Evolutionary conservation across 2,797 vertebrate genomes (phyloP).

Genomic region (Gadopsis bispinosus): DNA sequence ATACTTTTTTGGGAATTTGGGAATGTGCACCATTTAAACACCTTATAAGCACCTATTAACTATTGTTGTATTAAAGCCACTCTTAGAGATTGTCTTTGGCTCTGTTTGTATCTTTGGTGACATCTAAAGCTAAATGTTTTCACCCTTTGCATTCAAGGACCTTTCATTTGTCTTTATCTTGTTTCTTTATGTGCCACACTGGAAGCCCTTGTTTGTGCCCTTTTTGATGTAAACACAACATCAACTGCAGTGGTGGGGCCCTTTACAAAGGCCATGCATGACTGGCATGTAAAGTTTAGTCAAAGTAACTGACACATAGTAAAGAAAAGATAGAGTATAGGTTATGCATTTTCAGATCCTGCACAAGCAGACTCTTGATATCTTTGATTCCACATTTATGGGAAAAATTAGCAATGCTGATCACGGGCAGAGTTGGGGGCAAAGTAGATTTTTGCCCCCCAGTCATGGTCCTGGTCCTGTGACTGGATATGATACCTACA

Average conservation of each 20-base stretch:
- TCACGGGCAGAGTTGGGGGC: background rate
- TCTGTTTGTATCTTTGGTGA: background rate
- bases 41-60: background rate
- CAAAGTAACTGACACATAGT: background rate
- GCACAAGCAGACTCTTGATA: background rate
- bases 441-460: background rate
- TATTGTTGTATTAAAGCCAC: background rate
- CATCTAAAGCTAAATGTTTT: background rate
- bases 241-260: background rate
- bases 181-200: background rate
- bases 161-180: background rate
- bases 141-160: background rate
- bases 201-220: background rate
- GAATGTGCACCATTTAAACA: background rate
- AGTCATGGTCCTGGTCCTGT: constrained; percentile 6
- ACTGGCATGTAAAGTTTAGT: background rate
- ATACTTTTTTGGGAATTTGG: no score
- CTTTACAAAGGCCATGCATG: background rate
- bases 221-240: background rate
- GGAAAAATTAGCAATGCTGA: background rate
- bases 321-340: background rate
- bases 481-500: background rate
- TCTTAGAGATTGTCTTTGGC: background rate
- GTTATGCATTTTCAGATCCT: background rate
- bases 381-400: background rate